Percentiles rank a stretch among this genome's conserved stretches.
Evolutionary conservation across 1,140 invertebrate species (phyloP).

Genomic region (Micrasema longulum): DNA sequence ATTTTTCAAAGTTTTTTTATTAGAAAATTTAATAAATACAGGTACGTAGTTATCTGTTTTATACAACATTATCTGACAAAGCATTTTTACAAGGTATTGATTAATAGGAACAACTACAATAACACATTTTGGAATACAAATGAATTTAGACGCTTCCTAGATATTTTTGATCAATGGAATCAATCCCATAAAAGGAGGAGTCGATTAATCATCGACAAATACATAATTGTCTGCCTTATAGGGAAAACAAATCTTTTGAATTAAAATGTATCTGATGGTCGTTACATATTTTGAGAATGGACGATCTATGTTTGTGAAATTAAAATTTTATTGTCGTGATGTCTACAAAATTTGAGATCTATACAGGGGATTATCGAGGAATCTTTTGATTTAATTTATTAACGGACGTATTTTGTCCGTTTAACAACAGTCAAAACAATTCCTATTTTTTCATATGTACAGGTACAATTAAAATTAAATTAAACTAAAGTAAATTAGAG

Average conservation of each 20-base stretch:
- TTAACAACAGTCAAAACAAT: too few species aligned
- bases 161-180: constrained; percentile 39
- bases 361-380: too few species aligned
- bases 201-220: constrained; percentile 37
- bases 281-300: constrained; percentile 2
- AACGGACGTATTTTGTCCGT: too few species aligned
- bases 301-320: constrained; percentile 24
- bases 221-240: constrained; percentile 18
- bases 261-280: not conserved
- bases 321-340: too few species aligned
- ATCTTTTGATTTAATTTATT: too few species aligned
- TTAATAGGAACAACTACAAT: not conserved
- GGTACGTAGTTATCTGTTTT: too few species aligned
- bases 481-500: too few species aligned
- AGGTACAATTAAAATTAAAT: too few species aligned
- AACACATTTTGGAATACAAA: constrained; percentile 13
- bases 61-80: too few species aligned
- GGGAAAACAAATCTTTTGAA: constrained; percentile 1
- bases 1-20: too few species aligned
- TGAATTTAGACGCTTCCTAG: constrained; percentile 3
- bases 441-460: too few species aligned
- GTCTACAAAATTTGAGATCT: not conserved
- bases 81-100: not conserved
- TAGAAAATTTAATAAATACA: too few species aligned
- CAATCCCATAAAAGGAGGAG: constrained; percentile 32